Percentiles rank a stretch among this genome's conserved stretches.
These are phyloP conservation scores for Sula dactylatra DNA, from an alignment of 2,113 vertebrate species.

Conservation along the genomic window DNA sequence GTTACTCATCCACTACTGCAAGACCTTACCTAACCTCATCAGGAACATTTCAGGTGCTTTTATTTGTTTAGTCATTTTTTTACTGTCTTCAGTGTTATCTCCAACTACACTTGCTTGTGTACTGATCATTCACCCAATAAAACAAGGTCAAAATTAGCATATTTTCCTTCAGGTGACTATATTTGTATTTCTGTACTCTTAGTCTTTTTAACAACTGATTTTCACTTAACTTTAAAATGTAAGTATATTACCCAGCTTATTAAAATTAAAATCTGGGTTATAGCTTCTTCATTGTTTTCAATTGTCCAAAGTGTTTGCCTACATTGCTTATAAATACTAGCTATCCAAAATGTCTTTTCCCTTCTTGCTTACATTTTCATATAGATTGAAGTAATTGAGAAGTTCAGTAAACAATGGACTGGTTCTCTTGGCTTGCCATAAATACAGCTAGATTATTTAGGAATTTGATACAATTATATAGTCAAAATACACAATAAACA, in stretches of 20 bases:
- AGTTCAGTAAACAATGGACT: neutral
- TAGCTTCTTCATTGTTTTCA: neutral
- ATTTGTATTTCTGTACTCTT: neutral
- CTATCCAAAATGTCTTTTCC: neutral
- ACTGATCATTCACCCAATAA: neutral
- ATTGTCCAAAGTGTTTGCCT: neutral
- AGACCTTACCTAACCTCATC: neutral
- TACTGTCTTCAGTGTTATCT: neutral
- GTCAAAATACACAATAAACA: neutral
- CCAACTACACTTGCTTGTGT: neutral
- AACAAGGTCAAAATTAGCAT: neutral
- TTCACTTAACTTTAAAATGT: neutral
- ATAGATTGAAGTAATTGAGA: neutral
- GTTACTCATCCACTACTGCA: neutral
- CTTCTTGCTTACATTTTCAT: neutral
- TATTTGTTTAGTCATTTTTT: neutral
- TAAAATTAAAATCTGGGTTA: neutral
- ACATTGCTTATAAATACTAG: neutral
- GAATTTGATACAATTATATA: neutral
- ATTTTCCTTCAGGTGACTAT: neutral
- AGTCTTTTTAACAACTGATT: neutral
- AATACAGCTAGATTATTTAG: neutral
- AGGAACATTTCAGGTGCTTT: neutral
- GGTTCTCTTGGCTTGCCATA: neutral
- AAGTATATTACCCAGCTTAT: neutral